Conservation (phyloP, 2,113 vertebrate genomes). For the Leucopsar rothschildi region DNA sequence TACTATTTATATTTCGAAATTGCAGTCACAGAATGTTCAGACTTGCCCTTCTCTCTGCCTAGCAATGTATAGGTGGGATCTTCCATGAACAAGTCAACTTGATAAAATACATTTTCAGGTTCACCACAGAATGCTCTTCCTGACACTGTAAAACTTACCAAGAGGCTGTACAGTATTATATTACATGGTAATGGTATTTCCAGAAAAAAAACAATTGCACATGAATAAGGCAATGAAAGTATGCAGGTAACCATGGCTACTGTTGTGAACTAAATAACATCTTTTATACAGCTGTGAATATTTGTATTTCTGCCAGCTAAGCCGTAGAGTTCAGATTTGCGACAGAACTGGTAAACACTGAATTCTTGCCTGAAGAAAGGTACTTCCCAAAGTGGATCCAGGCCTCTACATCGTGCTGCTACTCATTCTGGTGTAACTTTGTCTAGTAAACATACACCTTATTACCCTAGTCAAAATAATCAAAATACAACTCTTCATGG, state of each 20-base stretch:
- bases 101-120: background rate
- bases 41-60: constrained; percentile 4
- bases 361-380: constrained; percentile 34
- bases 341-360: constrained; percentile 43
- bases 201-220: constrained; percentile 70
- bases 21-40: background rate
- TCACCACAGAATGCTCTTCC: constrained; percentile 31
- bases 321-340: constrained; percentile 56
- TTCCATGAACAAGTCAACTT: constrained; percentile 4
- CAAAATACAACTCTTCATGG: background rate
- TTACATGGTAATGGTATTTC: constrained; percentile 75
- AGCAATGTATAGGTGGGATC: constrained; percentile 22
- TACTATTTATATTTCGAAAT: constrained; percentile 14
- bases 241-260: constrained; percentile 80
- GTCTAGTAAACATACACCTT: background rate
- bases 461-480: background rate
- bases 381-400: constrained; percentile 37
- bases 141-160: constrained; percentile 17
- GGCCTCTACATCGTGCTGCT: background rate
- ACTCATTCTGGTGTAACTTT: background rate
- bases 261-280: constrained; percentile 75
- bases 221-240: constrained; percentile 74
- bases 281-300: constrained; percentile 73
- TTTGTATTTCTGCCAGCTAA: constrained; percentile 66
- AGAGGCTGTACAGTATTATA: constrained; percentile 46